Percentiles rank a stretch among this genome's conserved stretches.
phyloP scores from a whole-genome alignment of 2,113 vertebrate species.

The Nannobrachium achirus region DNA sequence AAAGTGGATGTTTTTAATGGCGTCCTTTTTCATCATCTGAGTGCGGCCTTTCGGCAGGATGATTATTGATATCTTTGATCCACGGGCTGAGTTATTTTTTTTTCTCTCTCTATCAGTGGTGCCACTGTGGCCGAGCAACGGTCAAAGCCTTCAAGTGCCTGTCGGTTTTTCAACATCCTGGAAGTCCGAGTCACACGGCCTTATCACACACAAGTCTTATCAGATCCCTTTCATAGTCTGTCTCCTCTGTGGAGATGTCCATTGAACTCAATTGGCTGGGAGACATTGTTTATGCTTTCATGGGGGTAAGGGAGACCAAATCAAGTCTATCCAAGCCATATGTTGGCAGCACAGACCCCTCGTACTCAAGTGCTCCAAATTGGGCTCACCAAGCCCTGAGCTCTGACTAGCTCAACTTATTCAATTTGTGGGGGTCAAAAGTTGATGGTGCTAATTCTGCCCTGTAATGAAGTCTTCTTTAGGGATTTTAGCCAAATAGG shows the following conservation, averaged over 20 bases:
- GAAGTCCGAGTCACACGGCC: slow-evolving; percentile 21
- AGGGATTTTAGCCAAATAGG: slow-evolving; percentile 45
- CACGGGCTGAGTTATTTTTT: neutral
- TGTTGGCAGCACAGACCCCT: slow-evolving; percentile 39
- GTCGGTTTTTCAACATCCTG: slow-evolving; percentile 22
- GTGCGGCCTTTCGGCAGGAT: slow-evolving; percentile 52
- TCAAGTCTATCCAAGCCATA: slow-evolving; percentile 49
- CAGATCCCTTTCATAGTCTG: slow-evolving; percentile 17
- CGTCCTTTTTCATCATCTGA: slow-evolving; percentile 62
- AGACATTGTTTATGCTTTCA: slow-evolving; percentile 47
- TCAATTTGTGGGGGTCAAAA: slow-evolving; percentile 64
- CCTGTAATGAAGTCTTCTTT: slow-evolving; percentile 51
- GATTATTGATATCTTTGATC: slow-evolving; percentile 62
- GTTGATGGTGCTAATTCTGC: slow-evolving; percentile 49
- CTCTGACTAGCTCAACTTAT: slow-evolving; percentile 48
- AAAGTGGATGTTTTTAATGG: slow-evolving; percentile 72
- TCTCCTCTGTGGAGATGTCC: slow-evolving; percentile 4
- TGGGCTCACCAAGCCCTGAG: slow-evolving; percentile 45
- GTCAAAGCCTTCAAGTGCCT: slow-evolving; percentile 8
- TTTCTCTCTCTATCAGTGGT: slow-evolving; percentile 29
- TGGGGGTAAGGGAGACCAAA: slow-evolving; percentile 30
- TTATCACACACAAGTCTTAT: slow-evolving; percentile 23
- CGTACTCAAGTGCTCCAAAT: slow-evolving; percentile 19
- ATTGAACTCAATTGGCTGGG: slow-evolving; percentile 19
- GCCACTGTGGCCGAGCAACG: neutral